Base-by-base conservation (phyloP, 2,797 vertebrate species). In the Eulemur albifrons region DNA sequence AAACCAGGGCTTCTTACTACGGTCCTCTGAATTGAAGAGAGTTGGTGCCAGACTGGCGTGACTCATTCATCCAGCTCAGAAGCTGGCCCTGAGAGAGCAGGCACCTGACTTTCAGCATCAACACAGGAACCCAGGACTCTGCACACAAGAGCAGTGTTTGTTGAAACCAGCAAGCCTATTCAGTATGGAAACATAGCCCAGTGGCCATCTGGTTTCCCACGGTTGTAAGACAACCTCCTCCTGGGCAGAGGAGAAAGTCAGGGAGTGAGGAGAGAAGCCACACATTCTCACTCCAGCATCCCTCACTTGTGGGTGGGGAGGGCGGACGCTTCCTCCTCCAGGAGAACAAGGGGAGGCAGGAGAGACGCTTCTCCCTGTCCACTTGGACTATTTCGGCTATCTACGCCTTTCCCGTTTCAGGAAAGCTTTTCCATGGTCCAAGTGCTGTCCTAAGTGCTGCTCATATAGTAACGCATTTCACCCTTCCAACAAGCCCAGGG, bases 41-140 rank as follows among this genome's bases (percentile, higher is more conserved):
- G 7, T 25, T 4, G 8, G 21, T 11, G 38, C 57, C 80, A 50
- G 18, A 17, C 11, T 38, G 1, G 20, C 0, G 0, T 21, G 17
- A 76, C 25, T 61, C 45, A 13, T 57, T 35, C 38, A 20, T 23
- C 48, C 25, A 14, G n/a, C 70, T 77, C 52, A 45, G 63, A 38
- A 32, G 4, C 23, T n/a, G 10, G 32, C 61, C 25, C 30, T 4
- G 23, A 57, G 59, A 69, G 18, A 77, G 25, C 50, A 69, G 48
- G 35, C 35, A 18, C 17, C n/a, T 72, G 20, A 38, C 67, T 35
- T 35, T 3, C 9, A 4, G 10, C 35, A 11, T 54, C 52, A 15
- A 48, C 25, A 23, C 10, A 75, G 45, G 9, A 57, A 30, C 38
- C 72, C 27, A 8, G 65, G 59, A 45, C 10, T 18, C 65, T 13